Base-by-base conservation (phyloP, 2,797 vertebrate genomes). In the Loris lydekkerianus region DNA sequence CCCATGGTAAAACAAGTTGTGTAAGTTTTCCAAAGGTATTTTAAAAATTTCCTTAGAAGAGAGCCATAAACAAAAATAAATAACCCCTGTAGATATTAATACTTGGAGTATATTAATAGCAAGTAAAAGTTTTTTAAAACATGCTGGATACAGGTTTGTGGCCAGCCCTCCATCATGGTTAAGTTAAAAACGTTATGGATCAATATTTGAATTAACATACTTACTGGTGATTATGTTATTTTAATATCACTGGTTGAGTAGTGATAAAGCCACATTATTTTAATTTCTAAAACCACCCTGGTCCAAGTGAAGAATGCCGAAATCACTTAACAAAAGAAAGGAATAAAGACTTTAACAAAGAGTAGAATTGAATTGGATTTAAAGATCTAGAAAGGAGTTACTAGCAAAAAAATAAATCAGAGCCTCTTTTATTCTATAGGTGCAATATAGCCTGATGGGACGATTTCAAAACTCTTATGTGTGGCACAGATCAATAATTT, bases 401-500 rank as follows among this genome's bases (percentile, higher is more conserved):
- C 93, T 92, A 43, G 7, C 7, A 29, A 84, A 70, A 56, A 53
- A 72, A 84, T 17, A 86, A 56, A 80, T 49, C 56, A 86, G 49
- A 75, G 7, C 7, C 10, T 78, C 14, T 94, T 94, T 96, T 86
- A 75, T 90, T 93, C 49, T 73, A 82, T 89, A 86, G 46, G 80
- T 89, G 31, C 37, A 78, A 93, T 82, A 80, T 70, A 81, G 56
- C 94, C 80, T 87, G 67, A 92, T 73, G 60, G 49, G 37, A 91
- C 96, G 89, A 90, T 94, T 94, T 91, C 82, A 87, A 94, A 94
- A 95, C 72, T 49, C 86, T 69, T 86, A 60, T 5, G 10, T 90
- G 37, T 91, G 70, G 91, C 17, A 29, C 7, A 95, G 91, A 97
- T 97, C 95, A 95, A 97, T 96, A 80, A 80, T 56, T 93, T 88